Evolutionary conservation across 2,113 vertebrate species (phyloP).

Genomic region (Corythornis vintsioides): DNA sequence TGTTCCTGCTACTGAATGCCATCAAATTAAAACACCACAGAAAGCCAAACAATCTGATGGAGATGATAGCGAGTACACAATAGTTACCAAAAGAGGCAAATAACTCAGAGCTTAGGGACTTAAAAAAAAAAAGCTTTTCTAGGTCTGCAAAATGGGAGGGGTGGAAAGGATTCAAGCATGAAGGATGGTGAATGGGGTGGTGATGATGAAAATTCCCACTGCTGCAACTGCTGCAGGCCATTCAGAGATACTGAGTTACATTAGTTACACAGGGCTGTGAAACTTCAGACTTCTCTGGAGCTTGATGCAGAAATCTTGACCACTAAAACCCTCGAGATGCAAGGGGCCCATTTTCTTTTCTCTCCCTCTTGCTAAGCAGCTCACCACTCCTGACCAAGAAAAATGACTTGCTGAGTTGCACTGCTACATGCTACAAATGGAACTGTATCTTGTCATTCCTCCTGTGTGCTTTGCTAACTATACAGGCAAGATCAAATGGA

Average conservation of each 20-base stretch:
- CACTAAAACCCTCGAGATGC: not conserved
- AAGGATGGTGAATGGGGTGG: not conserved
- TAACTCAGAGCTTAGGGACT: not conserved
- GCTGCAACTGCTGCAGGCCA: not conserved
- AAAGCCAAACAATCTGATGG: not conserved
- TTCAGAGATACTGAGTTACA: not conserved
- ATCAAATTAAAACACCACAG: not conserved
- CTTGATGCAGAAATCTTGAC: not conserved
- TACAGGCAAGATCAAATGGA: not conserved
- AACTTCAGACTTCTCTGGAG: not conserved
- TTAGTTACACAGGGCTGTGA: rapidly evolving
- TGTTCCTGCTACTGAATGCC: not conserved
- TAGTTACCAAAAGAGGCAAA: not conserved
- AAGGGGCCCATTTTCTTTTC: not conserved
- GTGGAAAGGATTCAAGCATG: not conserved
- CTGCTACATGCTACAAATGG: not conserved
- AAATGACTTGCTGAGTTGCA: not conserved
- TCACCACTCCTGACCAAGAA: not conserved
- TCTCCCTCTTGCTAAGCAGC: not conserved
- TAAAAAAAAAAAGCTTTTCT: not conserved
- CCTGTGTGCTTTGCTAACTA: not conserved
- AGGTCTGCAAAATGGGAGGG: not conserved
- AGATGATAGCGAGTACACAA: not conserved
- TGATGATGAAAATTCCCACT: not conserved
- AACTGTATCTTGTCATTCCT: not conserved